Evolutionary conservation across 1,140 invertebrate genomes (phyloP).

Genomic region (Maconellicoccus hirsutus): DNA sequence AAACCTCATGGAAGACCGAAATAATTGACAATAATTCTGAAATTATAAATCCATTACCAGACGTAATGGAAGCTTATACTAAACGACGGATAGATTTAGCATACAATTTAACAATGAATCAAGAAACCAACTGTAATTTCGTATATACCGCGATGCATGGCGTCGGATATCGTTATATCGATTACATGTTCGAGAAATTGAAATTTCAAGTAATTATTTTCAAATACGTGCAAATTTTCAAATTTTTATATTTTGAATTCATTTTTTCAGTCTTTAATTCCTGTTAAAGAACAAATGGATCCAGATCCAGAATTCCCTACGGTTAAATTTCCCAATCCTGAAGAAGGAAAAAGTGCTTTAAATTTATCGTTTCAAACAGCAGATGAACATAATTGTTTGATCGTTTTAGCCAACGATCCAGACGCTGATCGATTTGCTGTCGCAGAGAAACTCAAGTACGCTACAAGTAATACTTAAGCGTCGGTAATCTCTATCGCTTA

Average conservation of each 20-base stretch:
- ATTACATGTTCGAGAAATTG: conserved; percentile 58
- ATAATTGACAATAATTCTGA: conserved; percentile 21
- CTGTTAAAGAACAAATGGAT: conserved; percentile 71
- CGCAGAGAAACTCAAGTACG: conserved; percentile 47
- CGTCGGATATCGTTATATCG: conserved; percentile 74
- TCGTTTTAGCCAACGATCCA: conserved; percentile 96
- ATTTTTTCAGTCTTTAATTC: conserved; percentile 39
- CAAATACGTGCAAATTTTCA: background rate
- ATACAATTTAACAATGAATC: conserved; percentile 46
- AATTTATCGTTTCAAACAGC: conserved; percentile 77
- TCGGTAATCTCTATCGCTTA: no score
- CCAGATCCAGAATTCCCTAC: conserved; percentile 96
- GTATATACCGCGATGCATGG: conserved; percentile 98
- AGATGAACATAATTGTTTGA: conserved; percentile 47
- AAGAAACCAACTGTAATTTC: conserved; percentile 49
- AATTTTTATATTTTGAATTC: background rate
- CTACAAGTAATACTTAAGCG: background rate
- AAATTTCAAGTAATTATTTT: conserved; percentile 47
- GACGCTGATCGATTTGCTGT: conserved; percentile 94
- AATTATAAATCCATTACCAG: conserved; percentile 42
- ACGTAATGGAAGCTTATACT: conserved; percentile 55
- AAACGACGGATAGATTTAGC: conserved; percentile 43
- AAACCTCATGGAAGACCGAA: conserved; percentile 51
- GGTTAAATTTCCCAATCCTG: conserved; percentile 95
- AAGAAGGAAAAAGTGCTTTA: conserved; percentile 85